phyloP scores from a whole-genome alignment of 2,113 vertebrate species.

The Heterocephalus glaber region DNA sequence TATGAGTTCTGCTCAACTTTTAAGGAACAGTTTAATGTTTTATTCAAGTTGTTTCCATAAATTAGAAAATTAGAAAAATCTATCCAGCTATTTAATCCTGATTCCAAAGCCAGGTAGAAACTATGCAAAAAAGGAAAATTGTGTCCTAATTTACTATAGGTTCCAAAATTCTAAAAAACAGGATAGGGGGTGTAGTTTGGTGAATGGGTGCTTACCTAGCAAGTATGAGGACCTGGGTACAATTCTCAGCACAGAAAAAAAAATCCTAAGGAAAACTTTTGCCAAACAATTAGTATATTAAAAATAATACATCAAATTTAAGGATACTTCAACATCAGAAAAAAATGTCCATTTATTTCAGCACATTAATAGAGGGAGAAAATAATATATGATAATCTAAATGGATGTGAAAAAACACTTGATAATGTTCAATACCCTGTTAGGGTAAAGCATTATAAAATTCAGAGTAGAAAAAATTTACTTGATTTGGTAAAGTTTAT shows the following conservation, averaged over 20 bases:
- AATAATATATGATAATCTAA: neutral
- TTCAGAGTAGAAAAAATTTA: neutral
- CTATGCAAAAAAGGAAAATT: neutral
- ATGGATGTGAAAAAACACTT: neutral
- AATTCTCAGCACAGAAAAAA: neutral
- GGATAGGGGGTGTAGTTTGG: neutral
- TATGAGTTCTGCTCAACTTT: neutral
- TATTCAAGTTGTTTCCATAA: neutral
- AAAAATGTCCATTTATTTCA: neutral
- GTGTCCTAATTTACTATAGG: neutral
- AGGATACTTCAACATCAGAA: neutral
- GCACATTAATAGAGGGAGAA: neutral
- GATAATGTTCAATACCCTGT: neutral
- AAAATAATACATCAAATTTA: constrained; percentile 4
- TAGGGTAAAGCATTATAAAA: neutral
- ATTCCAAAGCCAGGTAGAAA: constrained; percentile 4
- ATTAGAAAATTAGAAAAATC: neutral
- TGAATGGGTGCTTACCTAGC: neutral
- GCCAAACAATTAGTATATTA: neutral
- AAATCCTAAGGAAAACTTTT: constrained; percentile 18
- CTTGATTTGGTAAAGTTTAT: neutral
- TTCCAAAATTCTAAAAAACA: constrained; percentile 12
- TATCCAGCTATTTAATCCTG: neutral
- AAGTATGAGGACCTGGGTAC: neutral
- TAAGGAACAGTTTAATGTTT: constrained; percentile 16